A percentile compares a stretch with the other conserved stretches of the same genome.
phyloP scores from a whole-genome alignment of 2,113 vertebrate species.

The Crotalus helleri region DNA sequence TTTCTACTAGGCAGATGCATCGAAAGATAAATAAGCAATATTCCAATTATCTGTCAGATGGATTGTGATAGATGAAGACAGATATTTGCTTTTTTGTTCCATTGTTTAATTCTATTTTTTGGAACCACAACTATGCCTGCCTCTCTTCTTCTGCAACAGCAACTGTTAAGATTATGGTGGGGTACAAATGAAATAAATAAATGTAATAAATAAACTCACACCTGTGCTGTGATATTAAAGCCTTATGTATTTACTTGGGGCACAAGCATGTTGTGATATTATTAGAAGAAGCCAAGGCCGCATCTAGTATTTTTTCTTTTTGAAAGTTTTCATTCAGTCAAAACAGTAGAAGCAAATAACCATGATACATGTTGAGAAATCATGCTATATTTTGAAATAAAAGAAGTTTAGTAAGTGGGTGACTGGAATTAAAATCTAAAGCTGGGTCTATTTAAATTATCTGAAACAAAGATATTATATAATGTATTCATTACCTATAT shows the following conservation, averaged over 20 bases:
- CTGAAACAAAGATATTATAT: not conserved
- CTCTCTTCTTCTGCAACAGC: not conserved
- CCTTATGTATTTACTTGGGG: not conserved
- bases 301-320: not conserved
- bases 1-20: not conserved
- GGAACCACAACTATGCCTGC: not conserved
- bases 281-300: not conserved
- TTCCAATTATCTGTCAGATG: not conserved
- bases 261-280: not conserved
- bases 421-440: not conserved
- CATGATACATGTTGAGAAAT: not conserved
- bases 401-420: not conserved
- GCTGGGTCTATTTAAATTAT: not conserved
- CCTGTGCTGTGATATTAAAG: not conserved
- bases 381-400: not conserved
- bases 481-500: not conserved
- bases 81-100: not conserved
- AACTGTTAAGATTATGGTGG: not conserved
- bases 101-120: not conserved
- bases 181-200: not conserved
- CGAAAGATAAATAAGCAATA: not conserved
- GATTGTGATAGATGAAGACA: not conserved
- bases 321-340: not conserved
- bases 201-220: not conserved
- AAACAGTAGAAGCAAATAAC: not conserved